Conservation (phyloP, 1,140 invertebrate genomes). For the Lucilia sericata region DNA sequence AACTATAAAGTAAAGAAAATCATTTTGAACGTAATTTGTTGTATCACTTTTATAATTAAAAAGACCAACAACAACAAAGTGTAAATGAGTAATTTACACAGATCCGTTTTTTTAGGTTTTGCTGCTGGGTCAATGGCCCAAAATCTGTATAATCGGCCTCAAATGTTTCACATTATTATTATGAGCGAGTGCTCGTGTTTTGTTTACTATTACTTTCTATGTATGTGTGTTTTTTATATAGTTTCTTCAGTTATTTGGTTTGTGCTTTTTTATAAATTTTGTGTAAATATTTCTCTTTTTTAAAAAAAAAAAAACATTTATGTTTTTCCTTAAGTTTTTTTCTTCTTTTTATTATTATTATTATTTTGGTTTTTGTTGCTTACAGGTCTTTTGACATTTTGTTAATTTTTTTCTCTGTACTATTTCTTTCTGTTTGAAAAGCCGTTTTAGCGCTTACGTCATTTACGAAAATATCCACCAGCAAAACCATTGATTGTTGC, state of each 20-base stretch:
- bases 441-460: conserved; percentile 41
- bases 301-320: no score
- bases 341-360: no score
- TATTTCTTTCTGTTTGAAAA: conserved; percentile 31
- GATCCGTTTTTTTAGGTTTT: neutral
- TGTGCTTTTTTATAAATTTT: neutral
- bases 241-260: neutral
- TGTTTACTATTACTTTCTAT: neutral
- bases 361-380: neutral
- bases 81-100: neutral
- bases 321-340: no score
- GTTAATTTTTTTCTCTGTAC: neutral
- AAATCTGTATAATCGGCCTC: conserved; percentile 33
- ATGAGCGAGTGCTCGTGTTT: neutral
- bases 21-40: no score
- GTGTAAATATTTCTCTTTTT: conserved; percentile 22
- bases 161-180: conserved; percentile 11
- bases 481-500: conserved; percentile 1
- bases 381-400: conserved; percentile 41
- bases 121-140: conserved; percentile 33
- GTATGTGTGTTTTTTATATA: neutral
- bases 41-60: no score
- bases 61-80: neutral
- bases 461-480: conserved; percentile 41
- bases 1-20: no score